Base-by-base conservation (phyloP, 2,797 vertebrate genomes). In the Alfaro cultratus region DNA sequence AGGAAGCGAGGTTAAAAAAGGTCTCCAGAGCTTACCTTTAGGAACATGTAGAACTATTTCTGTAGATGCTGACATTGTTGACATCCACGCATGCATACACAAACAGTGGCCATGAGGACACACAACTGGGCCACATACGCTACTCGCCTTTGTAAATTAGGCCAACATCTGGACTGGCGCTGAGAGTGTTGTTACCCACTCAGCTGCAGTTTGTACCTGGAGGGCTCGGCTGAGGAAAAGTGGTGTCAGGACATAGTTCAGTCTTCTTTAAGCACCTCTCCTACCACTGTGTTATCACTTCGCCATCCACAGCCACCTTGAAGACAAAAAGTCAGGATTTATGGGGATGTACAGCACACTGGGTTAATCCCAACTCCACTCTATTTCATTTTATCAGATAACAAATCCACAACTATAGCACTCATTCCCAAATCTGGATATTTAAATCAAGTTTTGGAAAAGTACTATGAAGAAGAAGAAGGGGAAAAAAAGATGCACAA, bases 141-240 rank as follows among this genome's bases (percentile, higher is more conserved):
- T 88, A 85, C 85, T 85, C 90, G 89, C 93, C 90, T n/a, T 76
- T 51, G 80, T 78, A 93, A 96, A 96, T 95, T 93, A 95, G 94
- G 94, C 84, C 94, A 96, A 95, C 95, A 96, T 95, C 95, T 96
- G 95, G 94, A 91, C 87, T 62, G 85, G 80, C 92, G 92, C 83
- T 81, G 88, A 85, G 86, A 87, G 85, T 89, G 90, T 76, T 90
- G 92, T 92, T 95, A 93, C 87, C 90, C 90, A 86, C 85, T 95
- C 91, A 91, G 87, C 91, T 93, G 91, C 92, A 88, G 81, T 76
- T 80, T 80, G 79, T 87, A 89, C 91, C 92, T 87, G 73, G 4
- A 89, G 92, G 92, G 84, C 89, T 83, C 41, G 47, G 89, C 91
- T 89, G 83, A 89, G 85, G 75, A 92, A 85, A 90, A 86, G 72